A percentile compares a stretch with the other conserved stretches of the same genome.
Conservation (phyloP, 2,113 vertebrate genomes). For the Pomatorhinus ruficollis region DNA sequence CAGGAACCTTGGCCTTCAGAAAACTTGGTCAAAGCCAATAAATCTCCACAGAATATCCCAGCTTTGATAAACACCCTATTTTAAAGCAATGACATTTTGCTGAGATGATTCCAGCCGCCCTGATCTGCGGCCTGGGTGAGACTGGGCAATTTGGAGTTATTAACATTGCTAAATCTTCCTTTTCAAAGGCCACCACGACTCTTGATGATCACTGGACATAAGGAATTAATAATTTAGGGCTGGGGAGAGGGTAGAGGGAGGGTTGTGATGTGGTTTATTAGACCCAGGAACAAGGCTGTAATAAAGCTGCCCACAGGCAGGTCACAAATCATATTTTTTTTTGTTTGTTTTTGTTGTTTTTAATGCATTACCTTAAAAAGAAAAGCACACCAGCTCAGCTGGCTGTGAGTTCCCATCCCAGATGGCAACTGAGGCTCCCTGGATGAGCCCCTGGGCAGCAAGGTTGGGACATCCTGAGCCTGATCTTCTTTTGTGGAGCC, state of each 20-base stretch:
- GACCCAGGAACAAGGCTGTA: neutral
- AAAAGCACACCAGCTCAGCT: neutral
- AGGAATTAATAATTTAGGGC: neutral
- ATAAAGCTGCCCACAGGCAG: neutral
- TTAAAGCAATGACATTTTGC: neutral
- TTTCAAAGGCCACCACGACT: neutral
- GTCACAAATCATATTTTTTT: neutral
- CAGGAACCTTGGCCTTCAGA: neutral
- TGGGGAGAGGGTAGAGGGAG: neutral
- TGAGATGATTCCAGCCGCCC: neutral
- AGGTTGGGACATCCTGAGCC: neutral
- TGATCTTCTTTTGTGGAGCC: neutral
- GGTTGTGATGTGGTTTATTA: neutral
- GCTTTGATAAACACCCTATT: neutral
- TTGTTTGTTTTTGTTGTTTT: neutral
- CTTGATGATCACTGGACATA: neutral
- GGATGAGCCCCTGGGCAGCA: neutral
- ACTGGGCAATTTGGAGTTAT: neutral
- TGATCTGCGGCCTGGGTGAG: neutral
- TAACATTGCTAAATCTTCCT: conserved; percentile 40
- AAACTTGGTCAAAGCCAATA: neutral
- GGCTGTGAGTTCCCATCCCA: neutral
- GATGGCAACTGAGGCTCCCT: neutral
- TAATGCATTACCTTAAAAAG: neutral
- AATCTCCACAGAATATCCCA: neutral